Base-by-base conservation (phyloP, 2,888 invertebrate genomes). In the Blastobasis lacticolella region DNA sequence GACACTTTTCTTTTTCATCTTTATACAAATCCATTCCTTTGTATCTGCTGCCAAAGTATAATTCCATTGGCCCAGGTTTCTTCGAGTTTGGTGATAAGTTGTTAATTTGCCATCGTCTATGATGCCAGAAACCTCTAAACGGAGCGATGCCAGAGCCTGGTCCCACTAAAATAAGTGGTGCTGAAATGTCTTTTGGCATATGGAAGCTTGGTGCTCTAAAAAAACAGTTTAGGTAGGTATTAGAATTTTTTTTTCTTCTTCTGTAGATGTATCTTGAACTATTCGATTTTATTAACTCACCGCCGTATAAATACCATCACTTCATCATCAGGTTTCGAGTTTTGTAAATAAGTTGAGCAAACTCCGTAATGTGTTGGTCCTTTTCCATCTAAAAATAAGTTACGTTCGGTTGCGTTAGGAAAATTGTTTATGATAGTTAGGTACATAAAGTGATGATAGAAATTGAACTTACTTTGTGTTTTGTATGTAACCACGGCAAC, bases 131-230 rank as follows among this genome's bases (percentile, higher is more conserved):
- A 8, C 95, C 94, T 73, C 97, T 90, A 79, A 97, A 97, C 0
- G 98, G 98, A 0, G 97, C 97, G 45, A 98, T 95, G 4, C 98
- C 97, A 0, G 97, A 97, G 36, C 97, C 94, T 0, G 97, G 96
- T 0, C 97, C 97, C 10, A 97, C 94, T 67, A 97, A 84, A 52
- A 98, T 92, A 41, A 97, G 90, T 0, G 97, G 97, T 48, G 90
- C 90, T 43, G 90, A 90, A 43, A 90, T 75, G 64, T 96, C 93
- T 54, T 90, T 87, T 4, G 97, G 97, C 82, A 97, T 89, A 71
- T 96, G 94, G 82, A 97, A 97, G 67, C 91, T 93, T 6, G 94
- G 92, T 38, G 96, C 96, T 72, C 96, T 97, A 8, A 10, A 42
- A 8, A n/a, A 42, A 10, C 8, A 23, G 7, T 38, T 37, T 37